Evolutionary conservation across 2,113 vertebrate genomes (phyloP), one percentile per base, ranked within the genome.

Genomic region (Edolisoma coerulescens): DNA sequence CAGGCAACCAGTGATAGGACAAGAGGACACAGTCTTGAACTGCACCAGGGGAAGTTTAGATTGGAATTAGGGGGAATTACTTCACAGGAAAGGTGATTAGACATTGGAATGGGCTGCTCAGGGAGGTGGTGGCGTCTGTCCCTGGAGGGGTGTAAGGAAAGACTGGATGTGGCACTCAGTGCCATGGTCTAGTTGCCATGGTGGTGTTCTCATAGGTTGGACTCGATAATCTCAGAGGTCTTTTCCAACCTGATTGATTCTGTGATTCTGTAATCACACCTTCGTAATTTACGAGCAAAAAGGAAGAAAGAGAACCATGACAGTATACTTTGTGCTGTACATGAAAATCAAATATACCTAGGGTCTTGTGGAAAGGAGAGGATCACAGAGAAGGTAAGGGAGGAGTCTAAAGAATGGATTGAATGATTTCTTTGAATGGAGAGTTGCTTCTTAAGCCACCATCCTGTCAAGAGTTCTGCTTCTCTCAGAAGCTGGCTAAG

Each of bases 221-320:
- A 73, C 59, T 57, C 1, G 0, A 12, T 33, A 3, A 26, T 83
- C n/a, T 83, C n/a, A 32, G 45, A 42, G n/a, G n/a, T 54, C 21
- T 61, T 9, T 69, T 83, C 41, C 70, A 61, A 27, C 17, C 39
- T 68, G 1, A 60, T 1, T 45, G 44, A n/a, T 45, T 60, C 45
- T 47, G 28, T 33, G n/a, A n/a, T n/a, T 60, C 39, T 75, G 7
- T 70, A 83, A 52, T 79, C 19, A 65, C 27, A 27, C 27, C 26
- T 8, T 53, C 21, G 3, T 35, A 13, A 13, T 59, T 60, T 4
- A 0, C 0, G 0, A 28, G 20, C 44, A 64, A 61, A 92, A 85
- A 61, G 74, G 49, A 82, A 79, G 56, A 49, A 56, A 3, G 67
- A 89, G 11, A 84, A 57, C 30, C 15, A 3, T 32, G 28, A 50